Evolutionary conservation across 1,140 invertebrate species (phyloP).

Genomic region (Ctenoplectra terminalis): DNA sequence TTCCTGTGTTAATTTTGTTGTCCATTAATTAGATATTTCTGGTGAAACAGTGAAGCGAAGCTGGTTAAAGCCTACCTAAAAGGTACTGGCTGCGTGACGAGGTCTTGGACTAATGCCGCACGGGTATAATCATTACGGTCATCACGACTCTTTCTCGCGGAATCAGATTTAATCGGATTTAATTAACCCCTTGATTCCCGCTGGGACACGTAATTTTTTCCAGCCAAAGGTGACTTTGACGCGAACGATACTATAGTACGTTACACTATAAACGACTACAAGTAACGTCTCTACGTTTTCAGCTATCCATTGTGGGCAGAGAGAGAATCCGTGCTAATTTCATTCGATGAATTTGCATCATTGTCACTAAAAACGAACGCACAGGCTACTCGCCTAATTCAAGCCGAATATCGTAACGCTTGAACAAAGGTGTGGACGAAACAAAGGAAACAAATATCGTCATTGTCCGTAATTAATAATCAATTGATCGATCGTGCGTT

Average conservation of each 20-base stretch:
- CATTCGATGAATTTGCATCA: constrained; percentile 4
- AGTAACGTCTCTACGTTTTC: not conserved
- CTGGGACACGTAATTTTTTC: not conserved
- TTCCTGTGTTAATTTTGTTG: not conserved
- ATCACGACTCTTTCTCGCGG: not conserved
- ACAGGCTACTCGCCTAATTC: not conserved
- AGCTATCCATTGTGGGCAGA: not conserved
- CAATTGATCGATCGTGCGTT: not conserved
- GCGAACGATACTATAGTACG: not conserved
- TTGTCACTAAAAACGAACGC: not conserved
- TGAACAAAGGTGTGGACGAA: not conserved
- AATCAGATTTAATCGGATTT: constrained; percentile 36
- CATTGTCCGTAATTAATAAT: not conserved
- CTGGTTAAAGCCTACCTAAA: not conserved
- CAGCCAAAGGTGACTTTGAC: not conserved
- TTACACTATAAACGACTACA: not conserved
- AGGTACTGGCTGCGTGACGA: not conserved
- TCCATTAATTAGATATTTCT: not conserved
- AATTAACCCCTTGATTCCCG: constrained; percentile 24
- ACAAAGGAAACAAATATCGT: not conserved
- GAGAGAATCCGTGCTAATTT: not conserved
- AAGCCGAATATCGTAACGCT: not conserved
- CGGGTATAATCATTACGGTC: constrained; percentile 1
- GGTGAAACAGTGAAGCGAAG: not conserved
- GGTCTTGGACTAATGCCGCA: constrained; percentile 24